These are phyloP conservation scores for Embidobia sp. DNA, from an alignment of 2,888 invertebrate genomes.

Conservation along the genomic window DNA sequence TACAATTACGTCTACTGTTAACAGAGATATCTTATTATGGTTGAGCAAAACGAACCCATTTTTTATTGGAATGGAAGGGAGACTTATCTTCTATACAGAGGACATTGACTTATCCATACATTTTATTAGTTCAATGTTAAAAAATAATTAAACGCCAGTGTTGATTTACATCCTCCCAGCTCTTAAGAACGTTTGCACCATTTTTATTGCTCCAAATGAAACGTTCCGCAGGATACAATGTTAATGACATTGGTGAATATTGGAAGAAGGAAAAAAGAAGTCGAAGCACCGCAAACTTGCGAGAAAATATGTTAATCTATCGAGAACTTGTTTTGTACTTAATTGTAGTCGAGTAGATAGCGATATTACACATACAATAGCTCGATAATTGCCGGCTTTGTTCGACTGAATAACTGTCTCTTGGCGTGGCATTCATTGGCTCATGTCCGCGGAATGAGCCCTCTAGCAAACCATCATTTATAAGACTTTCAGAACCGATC, in stretches of 20 bases:
- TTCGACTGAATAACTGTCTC: constrained; percentile 51
- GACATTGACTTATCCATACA: no score
- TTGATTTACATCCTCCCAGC: no score
- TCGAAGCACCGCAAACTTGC: constrained; percentile 27
- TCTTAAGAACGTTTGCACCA: neutral
- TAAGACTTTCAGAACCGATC: constrained; percentile 23
- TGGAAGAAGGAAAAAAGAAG: neutral
- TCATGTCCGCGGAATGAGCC: constrained; percentile 7
- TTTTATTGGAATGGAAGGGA: no score
- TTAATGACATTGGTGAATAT: constrained; percentile 27
- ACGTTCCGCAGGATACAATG: no score
- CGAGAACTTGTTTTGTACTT: constrained; percentile 28
- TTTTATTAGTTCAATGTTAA: no score
- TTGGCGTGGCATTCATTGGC: constrained; percentile 37
- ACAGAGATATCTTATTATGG: no score
- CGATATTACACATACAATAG: constrained; percentile 42
- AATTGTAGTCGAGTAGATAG: constrained; percentile 40
- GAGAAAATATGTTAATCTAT: constrained; percentile 54
- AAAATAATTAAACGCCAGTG: no score
- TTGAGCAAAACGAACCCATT: no score
- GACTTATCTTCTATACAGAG: no score
- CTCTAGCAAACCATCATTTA: constrained; percentile 32
- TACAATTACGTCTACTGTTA: no score
- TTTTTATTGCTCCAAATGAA: neutral
- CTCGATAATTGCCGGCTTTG: constrained; percentile 63